These are phyloP conservation scores for Andricus quercusramuli DNA, from an alignment of 2,888 invertebrate genomes.

Conservation along the genomic window DNA sequence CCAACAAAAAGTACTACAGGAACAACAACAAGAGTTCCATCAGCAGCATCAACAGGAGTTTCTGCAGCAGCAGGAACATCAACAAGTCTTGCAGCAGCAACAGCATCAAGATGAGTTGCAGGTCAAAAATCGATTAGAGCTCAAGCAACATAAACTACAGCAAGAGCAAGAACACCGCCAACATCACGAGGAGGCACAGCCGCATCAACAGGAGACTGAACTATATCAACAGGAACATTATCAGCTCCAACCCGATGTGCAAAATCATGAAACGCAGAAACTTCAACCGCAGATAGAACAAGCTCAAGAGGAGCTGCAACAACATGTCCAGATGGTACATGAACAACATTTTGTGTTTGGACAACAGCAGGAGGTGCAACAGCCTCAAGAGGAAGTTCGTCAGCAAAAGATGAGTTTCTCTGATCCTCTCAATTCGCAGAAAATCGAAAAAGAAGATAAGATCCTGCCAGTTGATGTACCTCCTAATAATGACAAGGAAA, in stretches of 20 bases:
- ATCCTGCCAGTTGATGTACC: neutral
- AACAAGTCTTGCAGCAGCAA: conserved; percentile 36
- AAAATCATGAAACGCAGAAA: neutral
- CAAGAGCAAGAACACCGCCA: conserved; percentile 23
- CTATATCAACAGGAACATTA: conserved; percentile 66
- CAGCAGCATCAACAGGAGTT: conserved; percentile 55
- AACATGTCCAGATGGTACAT: conserved; percentile 4
- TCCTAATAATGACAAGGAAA: neutral
- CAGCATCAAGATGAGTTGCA: conserved; percentile 43
- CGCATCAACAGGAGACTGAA: conserved; percentile 68
- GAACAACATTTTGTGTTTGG: neutral
- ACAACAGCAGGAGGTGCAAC: conserved; percentile 71
- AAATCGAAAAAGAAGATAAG: conserved; percentile 2
- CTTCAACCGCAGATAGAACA: conserved; percentile 52
- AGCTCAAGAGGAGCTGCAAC: conserved; percentile 45
- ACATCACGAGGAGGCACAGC: conserved; percentile 48
- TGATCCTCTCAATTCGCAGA: neutral
- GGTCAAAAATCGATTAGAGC: conserved; percentile 50
- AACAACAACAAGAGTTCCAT: conserved; percentile 50
- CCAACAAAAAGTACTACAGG: conserved; percentile 56
- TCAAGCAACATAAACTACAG: conserved; percentile 45
- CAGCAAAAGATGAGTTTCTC: conserved; percentile 47
- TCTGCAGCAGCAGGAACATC: conserved; percentile 46
- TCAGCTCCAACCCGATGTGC: neutral
- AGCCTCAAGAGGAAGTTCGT: conserved; percentile 75